Conservation (phyloP, 2,113 vertebrate genomes). For the Misgurnus anguillicaudatus region DNA sequence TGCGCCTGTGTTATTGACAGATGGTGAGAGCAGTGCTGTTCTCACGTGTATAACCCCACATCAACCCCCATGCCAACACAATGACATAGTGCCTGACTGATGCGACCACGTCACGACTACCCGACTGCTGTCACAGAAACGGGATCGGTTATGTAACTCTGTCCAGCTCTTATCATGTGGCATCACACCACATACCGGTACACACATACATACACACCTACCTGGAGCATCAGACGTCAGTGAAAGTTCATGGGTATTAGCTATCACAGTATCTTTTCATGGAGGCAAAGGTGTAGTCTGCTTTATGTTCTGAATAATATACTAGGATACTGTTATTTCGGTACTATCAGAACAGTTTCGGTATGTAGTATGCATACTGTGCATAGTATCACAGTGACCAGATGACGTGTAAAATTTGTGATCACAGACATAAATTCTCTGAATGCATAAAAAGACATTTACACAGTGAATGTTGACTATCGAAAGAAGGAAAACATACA, state of each 20-base stretch:
- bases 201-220: not conserved
- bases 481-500: too few relatives aligned
- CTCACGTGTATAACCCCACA: conserved; percentile 1
- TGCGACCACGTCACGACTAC: conserved; percentile 6
- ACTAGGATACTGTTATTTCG: too few relatives aligned
- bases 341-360: too few relatives aligned
- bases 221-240: not conserved
- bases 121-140: not conserved
- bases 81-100: conserved; percentile 27
- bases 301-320: too few relatives aligned
- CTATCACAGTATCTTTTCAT: not conserved
- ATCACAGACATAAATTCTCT: too few relatives aligned
- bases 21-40: not conserved
- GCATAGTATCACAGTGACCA: too few relatives aligned
- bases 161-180: not conserved
- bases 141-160: conserved; percentile 35
- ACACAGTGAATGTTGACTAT: too few relatives aligned
- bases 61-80: conserved; percentile 5
- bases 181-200: too few relatives aligned
- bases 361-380: not conserved
- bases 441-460: too few relatives aligned
- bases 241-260: conserved; percentile 7
- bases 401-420: too few relatives aligned
- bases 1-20: not conserved
- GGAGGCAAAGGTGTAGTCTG: not conserved